These are phyloP conservation scores for Drosophila subpulchrella DNA, from an alignment of 1,140 invertebrate genomes.

Conservation along the genomic window DNA sequence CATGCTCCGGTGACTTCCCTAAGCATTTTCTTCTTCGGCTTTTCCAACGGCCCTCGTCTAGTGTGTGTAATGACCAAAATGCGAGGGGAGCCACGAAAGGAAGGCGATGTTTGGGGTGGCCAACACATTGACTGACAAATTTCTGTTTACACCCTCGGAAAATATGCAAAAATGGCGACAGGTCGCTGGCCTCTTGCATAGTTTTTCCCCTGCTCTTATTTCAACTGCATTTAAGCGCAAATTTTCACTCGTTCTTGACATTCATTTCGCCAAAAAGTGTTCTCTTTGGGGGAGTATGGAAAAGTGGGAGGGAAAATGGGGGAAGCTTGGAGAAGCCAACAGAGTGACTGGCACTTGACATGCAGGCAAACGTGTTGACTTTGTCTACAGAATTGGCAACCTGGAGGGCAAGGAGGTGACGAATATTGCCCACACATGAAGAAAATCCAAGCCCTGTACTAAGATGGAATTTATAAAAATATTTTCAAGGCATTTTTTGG, in stretches of 20 bases:
- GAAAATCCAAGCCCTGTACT: background rate
- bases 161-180: conserved; percentile 48
- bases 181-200: conserved; percentile 60
- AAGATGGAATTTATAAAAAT: background rate
- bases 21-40: conserved; percentile 25
- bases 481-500: background rate
- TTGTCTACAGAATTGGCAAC: conserved; percentile 45
- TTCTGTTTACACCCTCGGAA: conserved; percentile 36
- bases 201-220: conserved; percentile 26
- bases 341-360: conserved; percentile 73
- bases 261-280: conserved; percentile 57
- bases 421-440: background rate
- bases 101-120: background rate
- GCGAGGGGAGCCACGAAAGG: conserved; percentile 4
- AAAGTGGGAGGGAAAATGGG: background rate
- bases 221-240: conserved; percentile 71
- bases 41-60: conserved; percentile 2
- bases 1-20: conserved; percentile 48
- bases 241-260: conserved; percentile 81
- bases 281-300: background rate
- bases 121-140: conserved; percentile 40
- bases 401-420: background rate
- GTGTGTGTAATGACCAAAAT: conserved; percentile 43
- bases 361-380: conserved; percentile 76
- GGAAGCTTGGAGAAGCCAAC: conserved; percentile 12